phyloP scores from a whole-genome alignment of 1,140 invertebrate genomes.

The Himalopsyche phryganea region DNA sequence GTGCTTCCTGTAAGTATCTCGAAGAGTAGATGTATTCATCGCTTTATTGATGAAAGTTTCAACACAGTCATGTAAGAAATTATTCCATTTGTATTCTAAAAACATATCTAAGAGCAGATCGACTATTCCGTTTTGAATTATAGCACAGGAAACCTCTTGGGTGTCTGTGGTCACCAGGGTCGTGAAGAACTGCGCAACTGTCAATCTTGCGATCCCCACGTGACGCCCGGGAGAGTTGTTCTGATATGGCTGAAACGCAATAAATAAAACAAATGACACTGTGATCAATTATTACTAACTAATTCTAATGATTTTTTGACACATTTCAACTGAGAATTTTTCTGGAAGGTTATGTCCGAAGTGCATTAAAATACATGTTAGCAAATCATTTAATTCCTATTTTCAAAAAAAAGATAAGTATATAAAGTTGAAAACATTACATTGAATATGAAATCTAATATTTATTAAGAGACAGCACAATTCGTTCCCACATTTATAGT shows the following conservation, averaged over 20 bases:
- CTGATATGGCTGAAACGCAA: neutral
- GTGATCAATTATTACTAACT: too few species aligned
- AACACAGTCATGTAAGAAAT: slow-evolving; percentile 85
- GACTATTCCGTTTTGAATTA: slow-evolving; percentile 47
- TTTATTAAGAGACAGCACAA: too few species aligned
- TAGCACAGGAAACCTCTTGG: slow-evolving; percentile 51
- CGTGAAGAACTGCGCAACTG: slow-evolving; percentile 69
- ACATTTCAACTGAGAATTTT: too few species aligned
- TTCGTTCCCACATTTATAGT: too few species aligned
- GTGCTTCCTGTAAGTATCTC: slow-evolving; percentile 39
- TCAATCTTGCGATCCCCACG: slow-evolving; percentile 70
- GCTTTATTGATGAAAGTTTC: slow-evolving; percentile 69
- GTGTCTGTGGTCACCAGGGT: slow-evolving; percentile 67
- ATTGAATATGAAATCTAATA: too few species aligned
- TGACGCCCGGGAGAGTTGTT: slow-evolving; percentile 40
- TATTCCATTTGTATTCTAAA: slow-evolving; percentile 82
- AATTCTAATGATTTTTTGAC: too few species aligned
- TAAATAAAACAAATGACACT: too few species aligned
- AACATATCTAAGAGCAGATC: slow-evolving; percentile 70
- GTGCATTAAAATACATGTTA: too few species aligned
- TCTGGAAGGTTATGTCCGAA: neutral
- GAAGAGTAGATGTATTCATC: slow-evolving; percentile 43
- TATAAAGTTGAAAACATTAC: too few species aligned
- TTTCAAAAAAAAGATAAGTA: too few species aligned
- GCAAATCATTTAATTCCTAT: too few species aligned